Conservation (phyloP, 2,888 invertebrate species). For the Taphrorychus bicolor region DNA sequence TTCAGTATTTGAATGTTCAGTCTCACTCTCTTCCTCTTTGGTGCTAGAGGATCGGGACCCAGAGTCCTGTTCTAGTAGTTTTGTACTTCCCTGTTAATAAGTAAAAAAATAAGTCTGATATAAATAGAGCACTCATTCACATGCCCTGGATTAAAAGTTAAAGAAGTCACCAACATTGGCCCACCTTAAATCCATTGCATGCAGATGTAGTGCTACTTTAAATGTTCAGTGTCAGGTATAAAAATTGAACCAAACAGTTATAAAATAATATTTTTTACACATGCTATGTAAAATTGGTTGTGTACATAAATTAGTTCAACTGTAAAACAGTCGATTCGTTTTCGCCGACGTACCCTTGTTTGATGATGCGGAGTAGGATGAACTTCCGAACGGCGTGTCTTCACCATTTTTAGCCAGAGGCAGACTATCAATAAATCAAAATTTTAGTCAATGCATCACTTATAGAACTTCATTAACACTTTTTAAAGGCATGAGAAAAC, state of each 20-base stretch:
- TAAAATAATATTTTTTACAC: no score
- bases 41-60: conserved; percentile 43
- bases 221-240: no score
- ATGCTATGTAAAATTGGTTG: no score
- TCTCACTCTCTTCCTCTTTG: conserved; percentile 47
- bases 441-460: not conserved
- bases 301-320: not conserved
- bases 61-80: conserved; percentile 2
- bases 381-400: conserved; percentile 57
- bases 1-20: conserved; percentile 48
- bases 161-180: no score
- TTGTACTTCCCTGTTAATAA: not conserved
- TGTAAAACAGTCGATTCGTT: no score
- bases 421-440: not conserved
- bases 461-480: no score
- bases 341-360: conserved; percentile 55
- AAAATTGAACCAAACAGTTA: no score
- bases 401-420: conserved; percentile 50
- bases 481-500: not conserved
- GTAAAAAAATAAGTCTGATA: not conserved
- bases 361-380: conserved; percentile 52
- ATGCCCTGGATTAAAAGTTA: no score
- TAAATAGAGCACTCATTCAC: no score
- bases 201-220: no score
- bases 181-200: no score